Evolutionary conservation across 2,888 invertebrate genomes (phyloP), one percentile per base, ranked within the genome.

Genomic region (Merodon equestris): DNA sequence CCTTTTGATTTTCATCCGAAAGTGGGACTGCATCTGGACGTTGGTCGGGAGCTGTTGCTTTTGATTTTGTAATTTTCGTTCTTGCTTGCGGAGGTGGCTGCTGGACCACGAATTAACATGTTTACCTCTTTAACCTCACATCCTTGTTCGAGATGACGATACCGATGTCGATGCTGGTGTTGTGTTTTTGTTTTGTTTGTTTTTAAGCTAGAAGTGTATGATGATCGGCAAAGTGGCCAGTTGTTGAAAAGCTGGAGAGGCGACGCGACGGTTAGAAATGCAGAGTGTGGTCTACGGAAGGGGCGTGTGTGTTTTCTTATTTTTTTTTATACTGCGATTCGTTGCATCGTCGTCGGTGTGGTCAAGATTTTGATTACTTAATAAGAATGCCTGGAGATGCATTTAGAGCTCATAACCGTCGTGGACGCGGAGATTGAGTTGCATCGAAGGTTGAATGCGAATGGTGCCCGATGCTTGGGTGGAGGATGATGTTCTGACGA

Each of bases 281-380:
- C 58, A 51, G 56, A 63, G 67, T 10, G 77, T 77, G 77, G 73
- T 77, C 73, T 42, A 1, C 5, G 9, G n/a, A 12, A 15, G 70
- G 58, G 63, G 48, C 47, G 44, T 64, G 27, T 2, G 60, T 56
- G 54, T 71, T 64, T 58, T 64, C 40, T 53, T 18, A 53, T 38
- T n/a, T 44, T 47, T 19, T 47, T 48, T 14, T 45, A 40, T 5
- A 36, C 36, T 36, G 40, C 10, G 40, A 57, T 50, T 38, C 17
- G 27, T 60, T 12, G 10, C 1, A 18, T 36, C 44, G 15, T 56
- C 76, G 60, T 72, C 68, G 58, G 79, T 74, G 79, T 79, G 79
- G 79, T 64, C 79, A 79, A 79, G 79, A 79, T 79, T 79, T 74
- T 79, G 79, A 79, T 79, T 79, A 60, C 79, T 79, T 79, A 79